Base-by-base conservation (phyloP, 2,113 vertebrate genomes). In the Bombycilla garrulus region DNA sequence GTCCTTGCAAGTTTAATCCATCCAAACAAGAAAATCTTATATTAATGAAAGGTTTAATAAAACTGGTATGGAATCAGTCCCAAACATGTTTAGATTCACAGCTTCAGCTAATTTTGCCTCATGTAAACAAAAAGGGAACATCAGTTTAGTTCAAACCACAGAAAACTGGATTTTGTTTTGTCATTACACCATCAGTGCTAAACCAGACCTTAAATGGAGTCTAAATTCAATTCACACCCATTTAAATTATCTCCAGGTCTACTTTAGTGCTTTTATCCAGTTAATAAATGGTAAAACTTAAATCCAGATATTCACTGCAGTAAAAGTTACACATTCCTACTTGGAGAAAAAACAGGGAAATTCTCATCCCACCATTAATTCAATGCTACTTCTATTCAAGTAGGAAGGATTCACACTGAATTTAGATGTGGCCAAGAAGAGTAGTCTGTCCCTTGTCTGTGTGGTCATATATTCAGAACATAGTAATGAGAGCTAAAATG, bases 71-170 rank as follows among this genome's bases (percentile, higher is more conserved):
- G 35, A 90, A 82, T 89, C 11, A 81, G 50, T 72, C 81, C 28
- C 76, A 86, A 36, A 72, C 53, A 86, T 95, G 67, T 88, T 93
- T 94, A 78, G 48, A 81, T 81, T 95, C 82, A 94, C 91, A 92
- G 77, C 56, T 95, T 96, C 67, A 58, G 40, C 50, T 95, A 78
- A 87, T 96, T 96, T 95, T 48, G 25, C 65, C 42, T 65, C 36
- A 73, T 65, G 31, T 73, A 94, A 95, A 82, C 45, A 94, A 16
- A 67, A 80, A 94, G 26, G 33, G 91, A 92, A 47, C 18, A 21
- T 50, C 69, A 58, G 19, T 69, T 81, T 80, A 38, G 70, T 78
- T 88, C 79, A 51, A 73, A n/a, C 12, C 50, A 54, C 33, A 82
- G 53, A 56, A 94, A 86, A 50, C 58, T 58, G 40, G 29, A 56